Percentiles rank a stretch among this genome's conserved stretches.
These are phyloP conservation scores for Disparrhopalites patrizii DNA, from an alignment of 2,888 invertebrate genomes.

Conservation along the genomic window DNA sequence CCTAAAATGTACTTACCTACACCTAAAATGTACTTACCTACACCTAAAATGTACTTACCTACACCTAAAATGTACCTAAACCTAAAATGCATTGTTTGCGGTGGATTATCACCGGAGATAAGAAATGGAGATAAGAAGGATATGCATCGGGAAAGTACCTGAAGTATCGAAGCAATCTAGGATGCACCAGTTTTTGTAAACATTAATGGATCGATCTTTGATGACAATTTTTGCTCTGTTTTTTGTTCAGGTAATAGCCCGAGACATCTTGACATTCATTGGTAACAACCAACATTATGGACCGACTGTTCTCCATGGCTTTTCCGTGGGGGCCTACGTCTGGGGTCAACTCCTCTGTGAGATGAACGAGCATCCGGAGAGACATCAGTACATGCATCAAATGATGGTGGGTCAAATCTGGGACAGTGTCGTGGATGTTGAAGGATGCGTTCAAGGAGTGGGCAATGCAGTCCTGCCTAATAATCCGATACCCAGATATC, in stretches of 20 bases:
- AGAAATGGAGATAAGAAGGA: too few species aligned
- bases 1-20: too few species aligned
- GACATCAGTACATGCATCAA: slow-evolving; percentile 52
- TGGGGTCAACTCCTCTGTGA: slow-evolving; percentile 73
- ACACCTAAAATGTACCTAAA: too few species aligned
- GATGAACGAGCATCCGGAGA: slow-evolving; percentile 56
- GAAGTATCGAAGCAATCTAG: too few species aligned
- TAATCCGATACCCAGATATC: slow-evolving; percentile 53
- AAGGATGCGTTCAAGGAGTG: slow-evolving; percentile 56
- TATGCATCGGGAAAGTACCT: too few species aligned
- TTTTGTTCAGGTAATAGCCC: slow-evolving; percentile 66
- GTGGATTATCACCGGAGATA: too few species aligned
- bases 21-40: too few species aligned
- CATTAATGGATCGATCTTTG: not conserved
- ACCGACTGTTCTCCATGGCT: slow-evolving; percentile 76
- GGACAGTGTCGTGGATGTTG: slow-evolving; percentile 66
- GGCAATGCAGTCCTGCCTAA: slow-evolving; percentile 56
- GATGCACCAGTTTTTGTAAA: too few species aligned
- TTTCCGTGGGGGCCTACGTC: slow-evolving; percentile 73
- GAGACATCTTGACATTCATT: slow-evolving; percentile 69
- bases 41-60: too few species aligned
- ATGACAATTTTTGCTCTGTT: too few species aligned
- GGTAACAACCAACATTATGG: slow-evolving; percentile 62
- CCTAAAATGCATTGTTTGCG: too few species aligned
- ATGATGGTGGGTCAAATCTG: slow-evolving; percentile 72